Evolutionary conservation across 1,140 invertebrate species (phyloP), one percentile per base, ranked within the genome.

Genomic region (Adoxophyes honmai): DNA sequence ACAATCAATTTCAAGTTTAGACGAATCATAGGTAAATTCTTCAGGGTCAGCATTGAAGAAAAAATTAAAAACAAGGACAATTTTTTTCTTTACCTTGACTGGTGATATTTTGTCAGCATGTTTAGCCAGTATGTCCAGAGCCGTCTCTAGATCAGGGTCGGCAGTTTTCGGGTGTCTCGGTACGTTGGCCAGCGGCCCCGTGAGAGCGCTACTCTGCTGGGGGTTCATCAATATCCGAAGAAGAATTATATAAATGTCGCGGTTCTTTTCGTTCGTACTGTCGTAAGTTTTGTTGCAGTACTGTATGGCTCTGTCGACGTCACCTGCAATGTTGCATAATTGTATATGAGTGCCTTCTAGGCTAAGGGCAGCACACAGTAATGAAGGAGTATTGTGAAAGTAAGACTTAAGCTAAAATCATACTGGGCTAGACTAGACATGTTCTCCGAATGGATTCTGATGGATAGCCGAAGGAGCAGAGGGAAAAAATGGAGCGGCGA

Each of bases 61-160:
- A n/a, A n/a, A n/a, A n/a, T n/a, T n/a, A n/a, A n/a, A n/a, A n/a
- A n/a, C n/a, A n/a, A n/a, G n/a, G n/a, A n/a, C n/a, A n/a, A n/a
- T n/a, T n/a, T n/a, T n/a, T n/a, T n/a, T n/a, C n/a, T n/a, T 73
- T 62, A 94, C 93, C 76, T 94, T 93, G 10, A 93, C 75, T 0
- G 96, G 95, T 73, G 97, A 93, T 59, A 98, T 95, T 83, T 94
- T 93, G 8, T 92, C 90, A 0, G 96, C 95, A 84, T 98, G 93
- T 53, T 94, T 92, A 70, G 98, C 94, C 1, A 99, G 82, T 35
- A 98, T 81, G 53, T 91, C 83, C 0, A 99, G 83, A 5, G 96
- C 96, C 28, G 93, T 93, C 62, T 95, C 92, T 11, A 96, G 77
- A 81, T 98, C 95, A 0, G 95, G 93, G 52, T 90, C 89, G 0